Conservation (phyloP, 2,888 invertebrate genomes). For the Agrotis ipsilon region DNA sequence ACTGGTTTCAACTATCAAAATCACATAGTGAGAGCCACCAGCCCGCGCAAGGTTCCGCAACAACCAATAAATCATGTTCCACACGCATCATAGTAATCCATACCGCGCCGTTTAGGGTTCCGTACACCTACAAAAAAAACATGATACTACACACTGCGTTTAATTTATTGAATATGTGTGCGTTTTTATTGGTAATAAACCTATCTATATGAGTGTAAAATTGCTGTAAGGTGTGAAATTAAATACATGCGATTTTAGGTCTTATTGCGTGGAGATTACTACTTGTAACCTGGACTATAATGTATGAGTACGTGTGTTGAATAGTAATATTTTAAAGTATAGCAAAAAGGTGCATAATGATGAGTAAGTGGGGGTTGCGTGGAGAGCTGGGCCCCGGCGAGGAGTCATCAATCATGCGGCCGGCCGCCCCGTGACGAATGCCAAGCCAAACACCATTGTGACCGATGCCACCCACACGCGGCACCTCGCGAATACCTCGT, state of each 20-base stretch:
- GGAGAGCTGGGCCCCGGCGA: conserved; percentile 28
- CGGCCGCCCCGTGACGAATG: conserved; percentile 88
- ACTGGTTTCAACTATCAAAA: conserved; percentile 17
- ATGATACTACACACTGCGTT: conserved; percentile 44
- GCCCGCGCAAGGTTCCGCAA: conserved; percentile 22
- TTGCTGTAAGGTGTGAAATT: conserved; percentile 58
- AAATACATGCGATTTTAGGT: conserved; percentile 36
- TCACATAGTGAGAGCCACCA: conserved; percentile 29
- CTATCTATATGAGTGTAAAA: conserved; percentile 55
- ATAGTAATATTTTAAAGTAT: conserved; percentile 49
- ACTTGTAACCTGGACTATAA: conserved; percentile 4
- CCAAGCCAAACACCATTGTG: conserved; percentile 89
- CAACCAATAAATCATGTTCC: conserved; percentile 49
- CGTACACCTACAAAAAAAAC: conserved; percentile 49
- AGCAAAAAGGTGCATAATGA: conserved; percentile 62
- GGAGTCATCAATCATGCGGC: conserved; percentile 84
- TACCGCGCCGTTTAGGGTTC: conserved; percentile 56
- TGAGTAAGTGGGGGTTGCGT: conserved; percentile 43
- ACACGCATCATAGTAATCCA: conserved; percentile 60
- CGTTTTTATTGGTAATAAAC: conserved; percentile 58
- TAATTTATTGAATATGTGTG: conserved; percentile 56
- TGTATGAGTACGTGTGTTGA: conserved; percentile 28
- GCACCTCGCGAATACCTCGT: conserved; percentile 66
- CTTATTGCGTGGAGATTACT: conserved; percentile 34
- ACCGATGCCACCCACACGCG: conserved; percentile 84